Base-by-base conservation (phyloP, 2,888 invertebrate species). In the Hypercompe scribonia region DNA sequence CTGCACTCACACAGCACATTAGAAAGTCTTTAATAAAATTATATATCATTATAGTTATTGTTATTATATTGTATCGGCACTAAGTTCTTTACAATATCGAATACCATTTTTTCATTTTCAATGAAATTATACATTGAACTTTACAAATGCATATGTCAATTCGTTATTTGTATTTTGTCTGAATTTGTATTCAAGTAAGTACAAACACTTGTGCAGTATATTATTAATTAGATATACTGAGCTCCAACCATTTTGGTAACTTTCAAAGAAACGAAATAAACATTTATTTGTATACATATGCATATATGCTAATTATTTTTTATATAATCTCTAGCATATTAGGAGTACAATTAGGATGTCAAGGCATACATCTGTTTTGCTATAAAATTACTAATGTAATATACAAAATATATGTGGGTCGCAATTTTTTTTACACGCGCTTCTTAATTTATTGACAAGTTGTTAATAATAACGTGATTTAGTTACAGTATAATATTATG, bases 321-420 rank as follows among this genome's bases (percentile, higher is more conserved):
- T 28, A 31, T 34, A 65, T 39, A 58, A 54, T 54, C n/a, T 54
- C 11, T 28, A 18, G 18, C 18, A 31, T 7, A 63, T 72, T 68
- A 63, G 34, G 34, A 63, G 28, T 63, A 68, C 11, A 66, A 33
- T 67, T 66, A 63, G 24, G 54, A 67, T 72, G 72, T 68, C 72
- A 72, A 72, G 68, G 68, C 34, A 34, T 15, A 28, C 42, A 46
- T 66, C 58, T 42, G 28, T 36, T 68, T 68, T 64, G 21, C 8
- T 31, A 24, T 58, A 33, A 50, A 63, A 42, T n/a, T 4, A 18
- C 46, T 3, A 54, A 54, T 68, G 54, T 36, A 13, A 64, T 11
- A 64, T 46, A 46, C 46, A 46, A 24, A 50, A 50, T 8, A 72
- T 39, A 67, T 68, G 34, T 46, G 63, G 8, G 67, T 21, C 3